Percentiles rank a stretch among this genome's conserved stretches.
Conservation (phyloP, 2,888 invertebrate genomes). For the Opisthograptis luteolata region DNA sequence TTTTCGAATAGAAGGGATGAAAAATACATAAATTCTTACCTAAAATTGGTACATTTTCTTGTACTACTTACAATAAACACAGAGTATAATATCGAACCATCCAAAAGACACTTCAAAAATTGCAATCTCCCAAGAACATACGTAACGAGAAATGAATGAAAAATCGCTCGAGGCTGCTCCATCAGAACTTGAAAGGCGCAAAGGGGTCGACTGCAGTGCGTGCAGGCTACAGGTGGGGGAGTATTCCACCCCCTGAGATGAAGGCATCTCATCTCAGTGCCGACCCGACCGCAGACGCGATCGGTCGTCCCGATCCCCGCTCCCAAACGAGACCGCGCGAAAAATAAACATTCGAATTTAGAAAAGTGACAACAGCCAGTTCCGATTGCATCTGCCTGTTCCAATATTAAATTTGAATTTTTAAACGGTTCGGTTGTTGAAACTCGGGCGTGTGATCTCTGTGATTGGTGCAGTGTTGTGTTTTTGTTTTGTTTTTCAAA, state of each 20-base stretch:
- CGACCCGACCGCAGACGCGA: constrained; percentile 48
- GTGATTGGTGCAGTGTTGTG: constrained; percentile 53
- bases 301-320: constrained; percentile 44
- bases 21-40: too few relatives aligned
- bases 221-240: constrained; percentile 78
- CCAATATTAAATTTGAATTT: constrained; percentile 30
- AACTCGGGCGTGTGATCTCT: constrained; percentile 45
- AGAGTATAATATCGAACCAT: background rate
- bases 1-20: too few relatives aligned
- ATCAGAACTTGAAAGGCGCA: constrained; percentile 63
- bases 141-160: constrained; percentile 40
- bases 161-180: constrained; percentile 40
- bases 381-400: constrained; percentile 24
- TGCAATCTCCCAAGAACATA: constrained; percentile 32
- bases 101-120: constrained; percentile 20
- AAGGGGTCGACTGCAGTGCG: constrained; percentile 79
- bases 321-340: constrained; percentile 12
- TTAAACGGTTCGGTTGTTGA: constrained; percentile 7
- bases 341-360: constrained; percentile 20
- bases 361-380: constrained; percentile 20
- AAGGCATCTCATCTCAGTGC: constrained; percentile 49
- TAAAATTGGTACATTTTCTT: too few relatives aligned
- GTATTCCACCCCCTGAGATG: constrained; percentile 46
- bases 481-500: constrained; percentile 39
- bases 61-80: too few relatives aligned